Base-by-base conservation (phyloP, 2,888 invertebrate genomes). In the Achlya flavicornis region DNA sequence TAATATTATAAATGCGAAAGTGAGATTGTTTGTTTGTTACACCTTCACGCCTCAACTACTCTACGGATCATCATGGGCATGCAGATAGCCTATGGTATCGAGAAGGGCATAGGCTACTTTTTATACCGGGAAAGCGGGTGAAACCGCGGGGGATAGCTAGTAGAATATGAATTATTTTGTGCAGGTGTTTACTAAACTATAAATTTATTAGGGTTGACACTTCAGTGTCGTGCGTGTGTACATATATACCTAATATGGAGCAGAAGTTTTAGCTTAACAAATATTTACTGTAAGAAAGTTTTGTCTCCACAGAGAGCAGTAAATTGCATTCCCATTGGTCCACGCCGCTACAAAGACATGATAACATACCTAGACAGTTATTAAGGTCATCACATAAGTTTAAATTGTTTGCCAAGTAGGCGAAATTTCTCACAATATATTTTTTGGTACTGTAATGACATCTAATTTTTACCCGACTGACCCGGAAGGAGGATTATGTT, bases 231-330 rank as follows among this genome's bases (percentile, higher is more conserved):
- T 70, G 70, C 66, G 64, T 68, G 63, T 64, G 61, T 64, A 26
- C 26, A 1, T 26, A 26, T 2, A 75, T 67, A 62, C n/a, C n/a
- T 68, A 65, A 64, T 59, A 66, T 62, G 63, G 66, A 64, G 65
- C 63, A 70, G 73, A 79, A 79, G 71, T 77, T 78, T 77, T 61
- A 66, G 63, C 48, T 61, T 81, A 83, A 84, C 80, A 76, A 85
- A 81, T 77, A 80, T 84, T 80, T 81, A 83, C 75, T 71, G 74
- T 69, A 64, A 69, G 72, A 75, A 26, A 79, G 71, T 79, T 79
- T 58, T 58, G 63, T 62, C 63, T 48, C 74, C 77, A 41, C 64
- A 14, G 73, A 72, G 77, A 67, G 64, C 62, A 67, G 71, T 76
- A 79, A 77, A 79, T 79, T 73, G 73, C 73, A 74, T 67, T 74